These are phyloP conservation scores for Myodes glareolus DNA, from an alignment of 2,113 vertebrate species.

Conservation along the genomic window DNA sequence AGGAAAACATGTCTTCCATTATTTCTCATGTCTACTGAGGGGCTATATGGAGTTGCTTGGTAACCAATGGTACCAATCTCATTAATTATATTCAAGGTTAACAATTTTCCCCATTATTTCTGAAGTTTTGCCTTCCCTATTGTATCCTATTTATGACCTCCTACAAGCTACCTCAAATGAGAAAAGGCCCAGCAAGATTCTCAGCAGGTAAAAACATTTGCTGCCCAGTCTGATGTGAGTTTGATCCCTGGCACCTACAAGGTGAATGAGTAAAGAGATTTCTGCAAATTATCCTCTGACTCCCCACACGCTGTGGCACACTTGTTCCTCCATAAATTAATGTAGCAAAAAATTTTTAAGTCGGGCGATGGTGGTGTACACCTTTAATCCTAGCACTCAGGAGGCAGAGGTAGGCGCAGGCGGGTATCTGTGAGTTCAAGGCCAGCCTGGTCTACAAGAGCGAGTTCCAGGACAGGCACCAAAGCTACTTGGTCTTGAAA, in stretches of 20 bases:
- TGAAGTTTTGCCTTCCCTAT: conserved; percentile 11
- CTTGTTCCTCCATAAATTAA: background rate
- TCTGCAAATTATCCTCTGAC: background rate
- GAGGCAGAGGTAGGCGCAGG: too few species aligned
- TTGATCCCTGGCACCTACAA: background rate
- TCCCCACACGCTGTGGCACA: background rate
- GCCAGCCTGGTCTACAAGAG: too few species aligned
- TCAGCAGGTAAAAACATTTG: background rate
- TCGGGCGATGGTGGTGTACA: too few species aligned
- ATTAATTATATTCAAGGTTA: background rate
- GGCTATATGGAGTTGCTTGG: background rate
- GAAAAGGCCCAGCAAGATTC: background rate
- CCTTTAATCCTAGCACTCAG: too few species aligned
- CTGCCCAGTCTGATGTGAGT: background rate
- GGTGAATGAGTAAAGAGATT: background rate
- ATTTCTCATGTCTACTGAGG: background rate
- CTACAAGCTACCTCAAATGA: conserved; percentile 34
- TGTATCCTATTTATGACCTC: background rate
- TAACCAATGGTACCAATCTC: background rate
- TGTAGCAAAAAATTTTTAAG: background rate
- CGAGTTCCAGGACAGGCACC: too few species aligned
- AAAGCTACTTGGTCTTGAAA: too few species aligned
- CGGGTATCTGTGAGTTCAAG: too few species aligned
- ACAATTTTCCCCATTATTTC: background rate
- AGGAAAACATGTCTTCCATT: background rate